phyloP scores from a whole-genome alignment of 1,140 invertebrate species.

The Eumaeus atala region DNA sequence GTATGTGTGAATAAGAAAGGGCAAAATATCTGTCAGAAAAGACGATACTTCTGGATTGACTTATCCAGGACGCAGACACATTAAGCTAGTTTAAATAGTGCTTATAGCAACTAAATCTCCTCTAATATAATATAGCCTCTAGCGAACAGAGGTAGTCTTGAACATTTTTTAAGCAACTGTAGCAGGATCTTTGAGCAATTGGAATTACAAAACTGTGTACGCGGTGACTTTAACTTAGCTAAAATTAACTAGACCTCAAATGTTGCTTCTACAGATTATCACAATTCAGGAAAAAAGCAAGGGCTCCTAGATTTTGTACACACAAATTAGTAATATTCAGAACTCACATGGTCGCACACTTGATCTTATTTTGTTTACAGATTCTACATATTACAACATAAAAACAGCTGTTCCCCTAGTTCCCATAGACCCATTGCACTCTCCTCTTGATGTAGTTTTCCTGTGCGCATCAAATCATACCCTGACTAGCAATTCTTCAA shows the following conservation, averaged over 20 bases:
- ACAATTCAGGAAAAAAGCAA: too few relatives aligned
- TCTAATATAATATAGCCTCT: conserved; percentile 13
- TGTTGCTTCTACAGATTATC: too few relatives aligned
- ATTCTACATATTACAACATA: neutral
- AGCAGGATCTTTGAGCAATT: too few relatives aligned
- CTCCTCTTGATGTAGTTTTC: neutral
- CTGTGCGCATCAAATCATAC: neutral
- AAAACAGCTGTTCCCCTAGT: neutral
- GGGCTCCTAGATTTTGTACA: neutral
- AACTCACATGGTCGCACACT: neutral
- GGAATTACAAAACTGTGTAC: too few relatives aligned
- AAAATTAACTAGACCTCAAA: too few relatives aligned
- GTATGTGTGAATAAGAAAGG: too few relatives aligned
- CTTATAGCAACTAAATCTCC: neutral
- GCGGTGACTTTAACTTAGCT: too few relatives aligned
- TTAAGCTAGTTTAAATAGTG: neutral
- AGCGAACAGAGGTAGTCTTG: too few relatives aligned
- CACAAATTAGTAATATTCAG: neutral
- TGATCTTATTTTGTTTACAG: neutral
- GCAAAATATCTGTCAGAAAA: too few relatives aligned
- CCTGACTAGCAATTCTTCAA: neutral
- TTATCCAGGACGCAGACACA: too few relatives aligned
- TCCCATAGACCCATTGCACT: neutral
- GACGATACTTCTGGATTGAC: too few relatives aligned
- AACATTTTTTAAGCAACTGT: too few relatives aligned